Base-by-base conservation (phyloP, 2,113 vertebrate species). In the Triplophysa siluroides region DNA sequence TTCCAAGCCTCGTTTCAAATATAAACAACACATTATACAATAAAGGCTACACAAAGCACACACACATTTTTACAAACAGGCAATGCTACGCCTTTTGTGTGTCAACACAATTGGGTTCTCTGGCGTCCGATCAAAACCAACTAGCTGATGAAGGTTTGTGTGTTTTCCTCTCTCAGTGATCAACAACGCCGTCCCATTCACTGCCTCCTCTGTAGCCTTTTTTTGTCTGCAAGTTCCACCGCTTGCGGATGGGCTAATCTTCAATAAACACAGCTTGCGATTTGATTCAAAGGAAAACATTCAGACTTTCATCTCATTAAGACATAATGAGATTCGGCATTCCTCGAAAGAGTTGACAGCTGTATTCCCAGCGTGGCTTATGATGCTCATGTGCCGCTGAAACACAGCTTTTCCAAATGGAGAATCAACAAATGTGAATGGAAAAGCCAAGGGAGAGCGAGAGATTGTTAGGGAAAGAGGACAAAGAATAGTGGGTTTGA, bases 71-170 rank as follows among this genome's bases (percentile, higher is more conserved):
- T 18, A 21, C 41, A 19, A 68, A 60, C 41, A 33, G 56, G 21
- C 24, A 6, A 23, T 50, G 69, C 52, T 5, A 4, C 0, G 1
- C 26, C 18, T 19, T 26, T 18, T 54, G 16, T 79, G 61, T 54
- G 43, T 54, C 38, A 13, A 6, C 63, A 29, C 19, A 63, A 23
- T 71, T 23, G 45, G 16, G 16, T 33, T 23, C 16, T 45, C 23
- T 73, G 75, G 66, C 50, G 4, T 58, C 33, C n/a, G 76, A 78
- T 82, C 33, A 78, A 60, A 65, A 78, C 61, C 69, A 62, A 76
- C 77, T 19, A 7, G 26, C 71, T 29, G 33, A 6, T 38, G 33
- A 38, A 8, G n/a, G 45, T 62, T 3, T 13, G 43, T 72, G 43
- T 72, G 68, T 73, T 43, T 67, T 16, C 8, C 66, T 56, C 43